Evolutionary conservation across 1,140 invertebrate genomes (phyloP), one percentile per base, ranked within the genome.

Genomic region (Papilio glaucus): DNA sequence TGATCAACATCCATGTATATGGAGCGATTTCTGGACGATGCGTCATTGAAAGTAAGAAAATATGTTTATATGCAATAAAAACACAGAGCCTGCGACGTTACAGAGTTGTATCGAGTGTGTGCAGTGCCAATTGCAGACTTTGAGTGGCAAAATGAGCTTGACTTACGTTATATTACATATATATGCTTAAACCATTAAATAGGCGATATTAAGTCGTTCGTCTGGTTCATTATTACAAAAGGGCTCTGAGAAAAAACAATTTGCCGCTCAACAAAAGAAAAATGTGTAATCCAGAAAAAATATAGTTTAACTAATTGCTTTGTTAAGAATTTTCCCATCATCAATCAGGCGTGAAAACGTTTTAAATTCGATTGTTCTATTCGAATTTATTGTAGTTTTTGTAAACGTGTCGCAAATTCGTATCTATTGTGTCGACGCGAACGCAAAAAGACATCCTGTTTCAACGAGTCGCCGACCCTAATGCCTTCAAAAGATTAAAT

Each of bases 401-500:
- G 49, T 4, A 26, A 49, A 57, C 21, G 49, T 57, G 24, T 57
- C 21, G 1, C 49, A 26, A 57, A 26, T 57, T 57, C 9, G 49
- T 65, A 65, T 33, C 37, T 39, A 65, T 65, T 65, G 29, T 65
- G 33, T 38, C 37, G 10, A 65, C 3, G 2, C 8, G 7, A 65
- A n/a, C 15, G 62, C 29, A 38, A 65, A 38, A 65, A 38, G 62
- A 39, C 37, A 65, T 39, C 62, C 33, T 65, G 62, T 18, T 38
- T 39, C 37, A 8, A 21, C n/a, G 10, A 65, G 62, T 65, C 62
- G 62, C 37, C 37, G 62, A 45, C 63, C 38, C 21, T 18, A 68
- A 45, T 42, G 45, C n/a, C 72, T 39, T 61, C 29, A 60, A 75
- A 68, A 62, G 29, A 33, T 33, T 6, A 33, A 33, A 33, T 33